These are phyloP conservation scores for Urophycis tenuis DNA, from an alignment of 2,797 vertebrate genomes.

Conservation along the genomic window DNA sequence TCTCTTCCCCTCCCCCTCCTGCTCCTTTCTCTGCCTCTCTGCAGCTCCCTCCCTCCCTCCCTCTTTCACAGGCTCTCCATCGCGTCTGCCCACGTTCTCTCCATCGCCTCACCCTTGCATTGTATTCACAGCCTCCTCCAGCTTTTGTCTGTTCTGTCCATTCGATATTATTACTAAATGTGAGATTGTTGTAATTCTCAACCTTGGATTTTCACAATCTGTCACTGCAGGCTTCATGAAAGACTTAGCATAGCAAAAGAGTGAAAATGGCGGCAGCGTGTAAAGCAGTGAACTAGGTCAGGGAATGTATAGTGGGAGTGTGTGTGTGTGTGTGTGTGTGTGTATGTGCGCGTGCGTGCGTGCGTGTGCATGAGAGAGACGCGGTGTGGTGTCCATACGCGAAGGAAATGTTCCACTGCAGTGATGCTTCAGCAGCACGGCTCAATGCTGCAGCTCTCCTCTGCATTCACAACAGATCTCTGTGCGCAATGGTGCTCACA, in stretches of 20 bases:
- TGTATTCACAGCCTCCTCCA: conserved; percentile 8
- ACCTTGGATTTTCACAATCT: background rate
- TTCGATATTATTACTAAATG: background rate
- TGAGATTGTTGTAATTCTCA: background rate
- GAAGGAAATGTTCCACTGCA: conserved; percentile 25
- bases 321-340: conserved; percentile 8
- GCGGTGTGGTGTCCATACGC: conserved; percentile 17
- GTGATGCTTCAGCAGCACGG: conserved; percentile 12
- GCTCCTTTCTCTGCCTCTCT: conserved; percentile 42
- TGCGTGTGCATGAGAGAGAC: background rate
- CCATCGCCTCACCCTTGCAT: background rate
- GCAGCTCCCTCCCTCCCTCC: conserved; percentile 32
- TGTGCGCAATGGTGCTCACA: background rate
- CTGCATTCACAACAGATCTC: background rate
- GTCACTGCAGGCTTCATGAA: conserved; percentile 13
- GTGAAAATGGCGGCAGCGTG: conserved; percentile 18
- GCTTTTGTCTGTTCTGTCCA: background rate
- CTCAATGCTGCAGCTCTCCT: background rate
- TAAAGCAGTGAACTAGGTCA: conserved; percentile 60
- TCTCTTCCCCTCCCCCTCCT: conserved; percentile 60
- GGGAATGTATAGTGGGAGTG: conserved; percentile 35
- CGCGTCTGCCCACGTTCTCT: conserved; percentile 4
- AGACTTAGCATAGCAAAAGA: background rate
- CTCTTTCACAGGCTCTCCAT: conserved; percentile 25
- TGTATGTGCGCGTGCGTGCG: background rate